Conservation (phyloP, 1,140 invertebrate species). For the Drosophila paulistorum region DNA sequence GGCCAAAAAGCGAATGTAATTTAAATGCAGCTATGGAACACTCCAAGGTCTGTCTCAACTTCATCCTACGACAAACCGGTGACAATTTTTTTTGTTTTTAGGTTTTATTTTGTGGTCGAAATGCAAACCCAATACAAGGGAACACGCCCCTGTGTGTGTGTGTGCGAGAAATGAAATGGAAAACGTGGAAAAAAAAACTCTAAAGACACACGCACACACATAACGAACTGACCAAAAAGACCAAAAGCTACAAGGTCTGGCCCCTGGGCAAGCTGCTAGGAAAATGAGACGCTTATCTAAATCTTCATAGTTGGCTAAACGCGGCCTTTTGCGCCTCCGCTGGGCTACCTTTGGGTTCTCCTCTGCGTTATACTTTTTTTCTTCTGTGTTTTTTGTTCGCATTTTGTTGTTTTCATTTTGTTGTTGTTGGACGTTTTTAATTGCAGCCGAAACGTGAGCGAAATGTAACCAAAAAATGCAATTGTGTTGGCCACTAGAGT, state of each 20-base stretch:
- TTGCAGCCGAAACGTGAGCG: conserved; percentile 79
- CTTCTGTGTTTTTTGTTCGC: conserved; percentile 9
- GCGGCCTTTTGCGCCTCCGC: conserved; percentile 62
- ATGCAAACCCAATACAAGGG: conserved; percentile 3
- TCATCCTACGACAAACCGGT: conserved; percentile 27
- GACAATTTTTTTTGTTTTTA: conserved; percentile 45
- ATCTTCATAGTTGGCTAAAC: conserved; percentile 83
- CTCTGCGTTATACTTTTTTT: conserved; percentile 25
- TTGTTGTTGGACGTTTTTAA: conserved; percentile 64
- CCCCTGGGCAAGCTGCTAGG: conserved; percentile 58
- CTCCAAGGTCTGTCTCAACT: conserved; percentile 52
- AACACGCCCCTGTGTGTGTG: conserved; percentile 36
- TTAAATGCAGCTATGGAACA: conserved; percentile 57
- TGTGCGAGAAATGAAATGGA: conserved; percentile 66
- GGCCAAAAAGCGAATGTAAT: conserved; percentile 27
- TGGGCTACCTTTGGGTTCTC: conserved; percentile 26
- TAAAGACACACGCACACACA: conserved; percentile 29
- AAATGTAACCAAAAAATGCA: conserved; percentile 80
- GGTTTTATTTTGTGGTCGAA: conserved; percentile 5
- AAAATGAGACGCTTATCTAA: conserved; percentile 80
- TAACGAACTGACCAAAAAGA: conserved; percentile 53
- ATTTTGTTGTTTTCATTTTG: conserved; percentile 15
- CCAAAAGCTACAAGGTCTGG: conserved; percentile 14
- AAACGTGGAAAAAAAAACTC: conserved; percentile 51
- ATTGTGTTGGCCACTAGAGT: conserved; percentile 50